Evolutionary conservation across 2,888 invertebrate species (phyloP).

Genomic region (Dryobota labecula): DNA sequence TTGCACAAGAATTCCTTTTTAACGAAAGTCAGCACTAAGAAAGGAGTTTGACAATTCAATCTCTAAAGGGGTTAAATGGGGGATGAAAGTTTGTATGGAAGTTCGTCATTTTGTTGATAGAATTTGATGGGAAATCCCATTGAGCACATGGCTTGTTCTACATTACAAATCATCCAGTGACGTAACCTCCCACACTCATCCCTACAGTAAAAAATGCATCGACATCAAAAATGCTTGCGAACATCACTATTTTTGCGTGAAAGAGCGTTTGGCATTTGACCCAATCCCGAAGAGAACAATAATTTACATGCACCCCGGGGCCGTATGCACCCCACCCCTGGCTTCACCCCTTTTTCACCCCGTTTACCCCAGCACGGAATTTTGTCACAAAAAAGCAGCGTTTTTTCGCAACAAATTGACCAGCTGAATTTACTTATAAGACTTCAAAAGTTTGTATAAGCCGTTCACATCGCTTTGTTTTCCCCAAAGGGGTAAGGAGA

Average conservation of each 20-base stretch:
- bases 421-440: slow-evolving; percentile 9
- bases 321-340: slow-evolving; percentile 39
- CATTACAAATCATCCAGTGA: not conserved
- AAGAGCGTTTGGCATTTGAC: slow-evolving; percentile 73
- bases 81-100: not conserved
- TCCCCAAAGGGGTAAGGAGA: too few relatives aligned
- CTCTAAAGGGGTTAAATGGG: too few relatives aligned
- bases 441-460: not conserved
- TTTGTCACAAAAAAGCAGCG: slow-evolving; percentile 50
- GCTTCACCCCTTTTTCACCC: slow-evolving; percentile 8
- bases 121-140: not conserved
- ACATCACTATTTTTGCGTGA: slow-evolving; percentile 69
- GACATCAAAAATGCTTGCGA: slow-evolving; percentile 34
- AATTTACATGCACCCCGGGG: slow-evolving; percentile 74
- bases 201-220: not conserved
- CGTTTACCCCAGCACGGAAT: slow-evolving; percentile 33
- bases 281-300: slow-evolving; percentile 76
- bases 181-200: not conserved
- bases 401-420: slow-evolving; percentile 40
- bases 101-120: not conserved
- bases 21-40: not conserved
- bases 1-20: too few relatives aligned
- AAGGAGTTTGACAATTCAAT: not conserved
- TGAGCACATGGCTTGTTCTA: not conserved
- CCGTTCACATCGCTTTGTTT: not conserved